Percentiles rank a stretch among this genome's conserved stretches.
These are phyloP conservation scores for Drosophila macrothrix DNA, from an alignment of 2,888 invertebrate genomes.

Conservation along the genomic window DNA sequence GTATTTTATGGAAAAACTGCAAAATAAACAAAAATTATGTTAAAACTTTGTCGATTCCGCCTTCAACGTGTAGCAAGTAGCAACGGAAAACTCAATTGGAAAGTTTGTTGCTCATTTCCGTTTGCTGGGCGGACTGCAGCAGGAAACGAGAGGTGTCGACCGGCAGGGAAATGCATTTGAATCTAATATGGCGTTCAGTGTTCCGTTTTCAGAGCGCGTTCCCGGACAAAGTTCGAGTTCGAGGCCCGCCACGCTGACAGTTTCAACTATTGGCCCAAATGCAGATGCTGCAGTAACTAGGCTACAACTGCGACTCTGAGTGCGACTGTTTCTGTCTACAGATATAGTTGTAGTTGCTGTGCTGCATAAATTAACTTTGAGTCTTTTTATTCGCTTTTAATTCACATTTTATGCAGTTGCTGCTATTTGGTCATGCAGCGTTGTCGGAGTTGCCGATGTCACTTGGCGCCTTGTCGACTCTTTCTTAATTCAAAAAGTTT, in stretches of 20 bases:
- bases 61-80: slow-evolving; percentile 30
- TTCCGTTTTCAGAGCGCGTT: slow-evolving; percentile 53
- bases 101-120: slow-evolving; percentile 78
- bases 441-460: slow-evolving; percentile 46
- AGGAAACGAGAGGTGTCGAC: slow-evolving; percentile 69
- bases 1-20: slow-evolving; percentile 60
- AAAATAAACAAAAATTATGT: slow-evolving; percentile 72
- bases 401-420: slow-evolving; percentile 50
- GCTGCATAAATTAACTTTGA: slow-evolving; percentile 72
- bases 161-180: slow-evolving; percentile 73
- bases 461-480: slow-evolving; percentile 62
- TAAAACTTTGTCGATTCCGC: slow-evolving; percentile 57
- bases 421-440: slow-evolving; percentile 7
- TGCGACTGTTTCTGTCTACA: slow-evolving; percentile 15
- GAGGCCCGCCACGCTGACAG: slow-evolving; percentile 39
- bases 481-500: slow-evolving; percentile 70
- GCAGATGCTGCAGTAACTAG: slow-evolving; percentile 29
- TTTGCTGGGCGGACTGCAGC: slow-evolving; percentile 32
- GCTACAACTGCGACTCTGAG: slow-evolving; percentile 29
- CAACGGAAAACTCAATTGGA: slow-evolving; percentile 79
- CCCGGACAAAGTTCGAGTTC: slow-evolving; percentile 39
- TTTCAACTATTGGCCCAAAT: slow-evolving; percentile 39
- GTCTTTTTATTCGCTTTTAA: slow-evolving; percentile 69
- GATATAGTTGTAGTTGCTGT: slow-evolving; percentile 46
- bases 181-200: slow-evolving; percentile 76